Base-by-base conservation (phyloP, 2,113 vertebrate genomes). In the Ctenomys sociabilis region DNA sequence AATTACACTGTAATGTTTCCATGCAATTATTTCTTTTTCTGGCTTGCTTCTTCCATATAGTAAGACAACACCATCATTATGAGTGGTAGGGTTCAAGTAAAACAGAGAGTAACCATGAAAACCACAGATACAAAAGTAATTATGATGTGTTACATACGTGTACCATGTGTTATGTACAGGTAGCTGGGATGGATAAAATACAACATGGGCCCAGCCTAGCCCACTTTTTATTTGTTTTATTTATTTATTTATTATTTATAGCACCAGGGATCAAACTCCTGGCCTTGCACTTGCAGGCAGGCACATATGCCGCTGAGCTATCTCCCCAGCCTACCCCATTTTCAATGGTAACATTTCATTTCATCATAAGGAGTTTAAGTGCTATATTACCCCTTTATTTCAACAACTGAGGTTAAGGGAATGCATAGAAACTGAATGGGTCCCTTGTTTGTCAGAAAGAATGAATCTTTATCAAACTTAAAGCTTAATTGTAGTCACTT, bases 181-280 rank as follows among this genome's bases (percentile, higher is more conserved):
- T 21, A 57, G 4, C 45, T 70, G 22, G 61, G 4, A 3, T 49
- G 84, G 75, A 43, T 66, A 30, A 45, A 80, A 28, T 85, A 49
- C 3, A 85, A n/a, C 6, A 52, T 2, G 16, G n/a, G 1, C 2
- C 1, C 26, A 5, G 6, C 57, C 16, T 57, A 5, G 14, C 54
- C 14, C 16, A 57, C 54, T 57, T 17, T 57, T 57, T 57, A 57
- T 57, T 57, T 17, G 13, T 52, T 4, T 54, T 54, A 13, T 54
- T 54, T 54, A 13, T 54, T 54, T 54, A 13, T 57, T 57, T 57
- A 57, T 57, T 57, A 17, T 57, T 57, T 57, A 17, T 17, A 19
- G 19, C 54, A 17, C 54, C 4, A 17, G 54, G 16, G 54, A 17
- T 57, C 54, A 57, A 57, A 57, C 17, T 57, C 54, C 54, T 3